These are phyloP conservation scores for Huso huso DNA, from an alignment of 2,797 vertebrate genomes.

Conservation along the genomic window DNA sequence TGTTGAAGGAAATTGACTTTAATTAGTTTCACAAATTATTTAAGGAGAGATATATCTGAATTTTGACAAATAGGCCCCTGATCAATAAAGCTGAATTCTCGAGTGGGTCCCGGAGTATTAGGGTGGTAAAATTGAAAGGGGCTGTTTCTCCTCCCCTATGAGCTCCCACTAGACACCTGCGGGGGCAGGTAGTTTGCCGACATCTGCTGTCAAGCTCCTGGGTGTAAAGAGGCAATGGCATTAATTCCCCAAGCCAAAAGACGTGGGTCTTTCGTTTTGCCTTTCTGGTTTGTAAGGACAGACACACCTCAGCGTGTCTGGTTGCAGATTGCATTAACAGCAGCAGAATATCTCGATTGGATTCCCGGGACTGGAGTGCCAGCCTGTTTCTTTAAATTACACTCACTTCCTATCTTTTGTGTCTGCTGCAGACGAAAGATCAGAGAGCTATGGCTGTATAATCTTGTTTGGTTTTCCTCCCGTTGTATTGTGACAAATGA, in stretches of 20 bases:
- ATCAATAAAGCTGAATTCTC: no score
- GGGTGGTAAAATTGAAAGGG: no score
- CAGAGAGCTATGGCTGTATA: slow-evolving; percentile 48
- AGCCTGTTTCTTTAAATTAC: slow-evolving; percentile 51
- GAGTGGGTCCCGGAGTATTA: no score
- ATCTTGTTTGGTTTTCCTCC: slow-evolving; percentile 55
- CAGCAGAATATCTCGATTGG: slow-evolving; percentile 53
- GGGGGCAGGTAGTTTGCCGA: no score
- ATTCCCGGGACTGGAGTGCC: slow-evolving; percentile 46
- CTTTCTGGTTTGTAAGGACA: slow-evolving; percentile 16
- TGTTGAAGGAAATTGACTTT: no score
- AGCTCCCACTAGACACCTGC: no score
- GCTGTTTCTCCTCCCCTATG: no score
- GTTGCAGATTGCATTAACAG: slow-evolving; percentile 44
- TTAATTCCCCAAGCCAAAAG: background rate
- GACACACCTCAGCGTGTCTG: slow-evolving; percentile 20
- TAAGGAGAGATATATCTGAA: no score
- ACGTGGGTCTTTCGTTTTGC: background rate
- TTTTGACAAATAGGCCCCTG: no score
- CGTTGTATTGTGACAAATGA: slow-evolving; percentile 70
- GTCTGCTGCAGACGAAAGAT: slow-evolving; percentile 46
- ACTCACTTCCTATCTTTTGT: slow-evolving; percentile 36
- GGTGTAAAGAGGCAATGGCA: no score
- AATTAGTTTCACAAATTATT: no score
- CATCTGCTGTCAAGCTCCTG: no score